Percentiles rank a stretch among this genome's conserved stretches.
Evolutionary conservation across 2,888 invertebrate species (phyloP).

Genomic region (Pyrrhosoma nymphula): DNA sequence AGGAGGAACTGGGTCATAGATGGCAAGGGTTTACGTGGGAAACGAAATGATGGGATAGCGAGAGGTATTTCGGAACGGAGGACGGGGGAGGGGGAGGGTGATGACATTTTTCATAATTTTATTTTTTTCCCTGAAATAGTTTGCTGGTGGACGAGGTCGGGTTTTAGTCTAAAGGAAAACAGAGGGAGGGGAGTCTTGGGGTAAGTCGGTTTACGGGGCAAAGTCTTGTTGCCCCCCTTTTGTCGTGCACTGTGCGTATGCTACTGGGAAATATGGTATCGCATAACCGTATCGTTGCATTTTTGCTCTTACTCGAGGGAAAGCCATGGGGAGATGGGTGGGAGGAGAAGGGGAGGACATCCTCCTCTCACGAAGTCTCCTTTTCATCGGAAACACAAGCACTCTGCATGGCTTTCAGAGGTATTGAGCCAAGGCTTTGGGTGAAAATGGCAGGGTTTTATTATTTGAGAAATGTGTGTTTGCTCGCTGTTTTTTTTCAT

Average conservation of each 20-base stretch:
- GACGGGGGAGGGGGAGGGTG: not conserved
- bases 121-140: not conserved
- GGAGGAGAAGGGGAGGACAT: not conserved
- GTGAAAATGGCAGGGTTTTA: conserved; percentile 24
- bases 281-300: conserved; percentile 8
- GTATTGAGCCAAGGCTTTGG: conserved; percentile 26
- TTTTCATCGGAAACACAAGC: conserved; percentile 28
- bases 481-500: not conserved
- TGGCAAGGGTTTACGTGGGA: not conserved
- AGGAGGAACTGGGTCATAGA: conserved; percentile 18
- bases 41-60: not conserved
- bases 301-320: not conserved
- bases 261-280: not conserved
- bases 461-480: conserved; percentile 2
- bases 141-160: too few relatives aligned
- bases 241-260: not conserved
- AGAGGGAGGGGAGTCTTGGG: not conserved
- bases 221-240: not conserved
- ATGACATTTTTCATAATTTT: not conserved
- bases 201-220: not conserved
- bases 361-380: not conserved
- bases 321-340: not conserved
- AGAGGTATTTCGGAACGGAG: not conserved
- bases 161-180: not conserved
- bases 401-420: conserved; percentile 52